These are phyloP conservation scores for Actinopyga echinites DNA, from an alignment of 53 echinoderm and acorn worm species.

Conservation along the genomic window DNA sequence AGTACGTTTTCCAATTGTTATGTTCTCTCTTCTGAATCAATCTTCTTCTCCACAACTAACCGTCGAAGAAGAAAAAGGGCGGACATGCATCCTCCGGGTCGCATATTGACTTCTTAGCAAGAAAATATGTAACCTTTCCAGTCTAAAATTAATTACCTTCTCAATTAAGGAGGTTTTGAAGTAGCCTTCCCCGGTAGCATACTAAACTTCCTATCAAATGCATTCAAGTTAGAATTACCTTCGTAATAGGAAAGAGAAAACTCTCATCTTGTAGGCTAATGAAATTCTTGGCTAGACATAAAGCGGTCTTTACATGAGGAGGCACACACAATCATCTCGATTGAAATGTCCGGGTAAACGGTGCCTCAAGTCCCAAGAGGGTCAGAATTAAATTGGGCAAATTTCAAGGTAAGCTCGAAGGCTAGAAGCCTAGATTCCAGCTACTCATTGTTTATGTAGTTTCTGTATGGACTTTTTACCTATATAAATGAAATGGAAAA, in stretches of 20 bases:
- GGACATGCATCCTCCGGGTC: too few species aligned
- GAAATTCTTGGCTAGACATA: not conserved
- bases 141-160: conserved; percentile 17
- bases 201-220: not conserved
- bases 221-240: not conserved
- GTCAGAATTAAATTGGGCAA: not conserved
- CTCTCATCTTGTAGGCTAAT: not conserved
- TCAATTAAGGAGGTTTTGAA: not conserved
- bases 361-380: conserved; percentile 22
- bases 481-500: too few species aligned
- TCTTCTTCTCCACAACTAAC: too few species aligned
- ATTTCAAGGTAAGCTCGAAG: too few species aligned
- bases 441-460: too few species aligned
- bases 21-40: too few species aligned
- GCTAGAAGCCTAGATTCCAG: too few species aligned
- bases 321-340: not conserved
- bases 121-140: not conserved
- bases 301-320: not conserved
- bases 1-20: too few species aligned
- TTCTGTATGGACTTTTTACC: too few species aligned
- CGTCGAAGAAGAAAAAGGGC: too few species aligned
- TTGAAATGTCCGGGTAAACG: not conserved
- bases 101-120: not conserved
- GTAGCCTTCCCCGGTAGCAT: not conserved
- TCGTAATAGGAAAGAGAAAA: not conserved